phyloP scores from a whole-genome alignment of 2,113 vertebrate species.

The Dasyornis broadbenti region DNA sequence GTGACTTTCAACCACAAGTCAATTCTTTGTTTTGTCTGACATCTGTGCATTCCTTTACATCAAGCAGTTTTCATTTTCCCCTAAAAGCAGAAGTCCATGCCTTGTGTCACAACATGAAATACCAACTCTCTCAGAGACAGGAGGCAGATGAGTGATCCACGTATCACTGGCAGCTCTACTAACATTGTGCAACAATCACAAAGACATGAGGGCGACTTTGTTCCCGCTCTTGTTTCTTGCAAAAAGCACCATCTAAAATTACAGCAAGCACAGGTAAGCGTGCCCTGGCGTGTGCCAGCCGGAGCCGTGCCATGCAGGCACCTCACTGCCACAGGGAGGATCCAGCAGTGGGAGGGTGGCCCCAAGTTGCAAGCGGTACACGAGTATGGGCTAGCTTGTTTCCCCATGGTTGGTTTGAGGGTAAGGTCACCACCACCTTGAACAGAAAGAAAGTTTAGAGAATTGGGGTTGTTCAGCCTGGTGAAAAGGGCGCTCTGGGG shows the following conservation, averaged over 20 bases:
- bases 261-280: background rate
- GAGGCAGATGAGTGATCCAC: background rate
- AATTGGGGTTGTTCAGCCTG: background rate
- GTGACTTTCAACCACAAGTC: background rate
- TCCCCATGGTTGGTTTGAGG: rapidly evolving
- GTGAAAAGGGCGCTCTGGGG: background rate
- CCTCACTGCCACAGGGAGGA: rapidly evolving
- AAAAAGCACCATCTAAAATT: background rate
- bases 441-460: background rate
- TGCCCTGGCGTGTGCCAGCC: rapidly evolving
- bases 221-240: background rate
- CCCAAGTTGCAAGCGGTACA: no score
- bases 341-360: background rate
- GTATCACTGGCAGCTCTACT: background rate
- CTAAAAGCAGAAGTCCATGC: background rate
- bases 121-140: rapidly evolving
- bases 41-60: background rate
- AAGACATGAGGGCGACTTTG: background rate
- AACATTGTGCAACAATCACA: background rate
- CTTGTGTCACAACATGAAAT: background rate
- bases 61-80: background rate
- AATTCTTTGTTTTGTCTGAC: background rate
- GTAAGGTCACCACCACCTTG: background rate
- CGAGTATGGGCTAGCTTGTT: background rate
- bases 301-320: rapidly evolving